Conservation (phyloP, 2,797 vertebrate genomes). For the Coccyzus lansbergi region DNA sequence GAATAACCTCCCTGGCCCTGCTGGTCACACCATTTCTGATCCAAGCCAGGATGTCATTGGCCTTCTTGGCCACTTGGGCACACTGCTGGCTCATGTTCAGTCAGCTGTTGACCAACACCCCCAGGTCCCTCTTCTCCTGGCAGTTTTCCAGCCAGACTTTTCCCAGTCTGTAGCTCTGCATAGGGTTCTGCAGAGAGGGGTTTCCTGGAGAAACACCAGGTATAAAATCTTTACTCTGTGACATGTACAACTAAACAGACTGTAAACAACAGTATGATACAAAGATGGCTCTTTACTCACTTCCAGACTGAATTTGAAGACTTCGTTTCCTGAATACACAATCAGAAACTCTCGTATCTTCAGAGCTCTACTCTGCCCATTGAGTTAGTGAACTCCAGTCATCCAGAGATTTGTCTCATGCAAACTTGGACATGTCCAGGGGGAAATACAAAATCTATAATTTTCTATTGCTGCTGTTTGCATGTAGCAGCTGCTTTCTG, state of each 20-base stretch:
- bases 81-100: no score
- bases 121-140: no score
- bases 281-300: background rate
- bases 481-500: background rate
- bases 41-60: no score
- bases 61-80: no score
- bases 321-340: background rate
- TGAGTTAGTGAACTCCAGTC: background rate
- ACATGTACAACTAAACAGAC: background rate
- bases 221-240: background rate
- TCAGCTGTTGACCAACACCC: no score
- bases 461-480: background rate
- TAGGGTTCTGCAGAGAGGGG: no score
- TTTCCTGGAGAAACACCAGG: background rate
- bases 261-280: background rate
- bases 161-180: no score
- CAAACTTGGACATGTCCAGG: background rate
- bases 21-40: no score
- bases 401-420: background rate
- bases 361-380: background rate
- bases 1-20: no score
- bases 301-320: background rate
- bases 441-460: background rate
- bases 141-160: no score
- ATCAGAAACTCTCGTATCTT: background rate